Base-by-base conservation (phyloP, 1,140 invertebrate species). In the Drosophila tristis region DNA sequence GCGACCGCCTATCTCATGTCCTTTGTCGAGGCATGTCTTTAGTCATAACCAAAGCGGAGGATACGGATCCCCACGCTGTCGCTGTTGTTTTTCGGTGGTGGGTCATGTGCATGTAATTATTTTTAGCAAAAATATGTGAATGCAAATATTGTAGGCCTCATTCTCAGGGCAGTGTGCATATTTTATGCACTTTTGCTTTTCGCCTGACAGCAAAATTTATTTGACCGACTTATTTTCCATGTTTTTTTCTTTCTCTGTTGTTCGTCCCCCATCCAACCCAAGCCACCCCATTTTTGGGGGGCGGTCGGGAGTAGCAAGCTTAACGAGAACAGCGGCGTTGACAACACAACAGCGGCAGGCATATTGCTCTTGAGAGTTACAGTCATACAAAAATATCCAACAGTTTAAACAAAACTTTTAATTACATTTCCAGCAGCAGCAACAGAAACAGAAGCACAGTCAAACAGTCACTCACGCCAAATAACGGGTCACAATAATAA, bases 61-160 rank as follows among this genome's bases (percentile, higher is more conserved):
- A 39, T 39, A 3, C 31, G 8, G 8, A 31, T 0, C 1, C 29
- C 29, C 25, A 13, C 23, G 20, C 31, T 47, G 15, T 48, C 35
- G 26, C 44, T 81, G 59, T 49, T 67, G 67, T 64, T 66, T 45
- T 50, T 55, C 25, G 31, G 31, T 11, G 31, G 26, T 35, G 13
- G 31, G 31, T 57, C 84, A 87, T 82, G 71, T 87, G 84, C 82
- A 87, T 87, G 78, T 87, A 87, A 87, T 87, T 87, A 87, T 87
- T 86, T 39, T 85, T 75, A 72, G 54, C 70, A 84, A 76, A 85
- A 82, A 82, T 87, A 82, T 84, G 78, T 89, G 62, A 79, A 89
- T 89, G 79, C 84, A 87, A 89, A 82, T 86, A 87, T 70, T 81
- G 60, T 82, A 76, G 75, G 75, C 82, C 71, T 78, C 82, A 63